phyloP scores from a whole-genome alignment of 2,888 invertebrate genomes.

The Plebejus argus region DNA sequence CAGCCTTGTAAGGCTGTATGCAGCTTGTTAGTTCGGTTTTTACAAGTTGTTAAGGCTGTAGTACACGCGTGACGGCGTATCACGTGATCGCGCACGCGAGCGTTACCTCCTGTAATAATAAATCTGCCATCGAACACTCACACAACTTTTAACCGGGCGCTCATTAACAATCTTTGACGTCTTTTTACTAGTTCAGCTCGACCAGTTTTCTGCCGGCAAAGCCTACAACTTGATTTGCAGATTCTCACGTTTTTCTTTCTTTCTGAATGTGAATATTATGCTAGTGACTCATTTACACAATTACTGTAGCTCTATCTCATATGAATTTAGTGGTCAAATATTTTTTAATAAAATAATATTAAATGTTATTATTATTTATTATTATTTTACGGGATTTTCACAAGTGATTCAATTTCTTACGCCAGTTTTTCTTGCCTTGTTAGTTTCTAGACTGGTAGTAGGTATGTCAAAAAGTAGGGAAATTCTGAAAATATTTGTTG shows the following conservation, averaged over 20 bases:
- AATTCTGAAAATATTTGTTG: too few relatives aligned
- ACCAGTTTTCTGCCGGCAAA: not conserved
- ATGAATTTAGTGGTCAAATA: not conserved
- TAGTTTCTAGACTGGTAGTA: too few relatives aligned
- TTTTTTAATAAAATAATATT: too few relatives aligned
- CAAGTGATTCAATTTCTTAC: not conserved
- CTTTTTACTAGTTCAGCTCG: constrained; percentile 37
- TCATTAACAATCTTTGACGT: constrained; percentile 43
- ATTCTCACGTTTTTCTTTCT: not conserved
- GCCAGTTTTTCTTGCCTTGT: too few relatives aligned
- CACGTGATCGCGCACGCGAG: constrained; percentile 75
- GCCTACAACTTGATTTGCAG: not conserved
- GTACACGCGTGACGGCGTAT: constrained; percentile 76
- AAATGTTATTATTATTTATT: too few relatives aligned
- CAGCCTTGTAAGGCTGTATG: constrained; percentile 35
- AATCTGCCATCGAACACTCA: constrained; percentile 48
- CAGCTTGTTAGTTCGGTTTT: constrained; percentile 67
- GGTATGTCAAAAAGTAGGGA: too few relatives aligned
- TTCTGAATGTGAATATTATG: not conserved
- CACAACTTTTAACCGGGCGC: constrained; percentile 43
- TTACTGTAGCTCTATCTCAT: not conserved
- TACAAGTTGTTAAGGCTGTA: constrained; percentile 69
- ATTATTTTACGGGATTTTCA: not conserved
- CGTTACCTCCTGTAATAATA: constrained; percentile 51
- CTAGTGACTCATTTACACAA: not conserved